Evolutionary conservation across 2,888 invertebrate genomes (phyloP).

Genomic region (Peribatodes rhomboidaria): DNA sequence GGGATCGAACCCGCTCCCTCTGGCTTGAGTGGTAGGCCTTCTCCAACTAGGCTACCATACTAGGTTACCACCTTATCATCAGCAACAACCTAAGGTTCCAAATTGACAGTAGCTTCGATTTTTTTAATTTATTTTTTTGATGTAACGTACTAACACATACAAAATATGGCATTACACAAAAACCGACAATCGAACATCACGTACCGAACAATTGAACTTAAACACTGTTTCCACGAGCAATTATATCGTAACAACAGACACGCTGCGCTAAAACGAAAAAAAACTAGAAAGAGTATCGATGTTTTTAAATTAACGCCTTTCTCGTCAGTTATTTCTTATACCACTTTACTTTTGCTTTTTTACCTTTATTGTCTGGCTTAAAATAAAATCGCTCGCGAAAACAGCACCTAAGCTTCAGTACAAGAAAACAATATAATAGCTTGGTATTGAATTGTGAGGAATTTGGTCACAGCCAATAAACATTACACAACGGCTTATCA

Average conservation of each 20-base stretch:
- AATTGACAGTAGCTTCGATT: no score
- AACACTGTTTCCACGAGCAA: background rate
- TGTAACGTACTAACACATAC: background rate
- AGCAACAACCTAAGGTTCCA: background rate
- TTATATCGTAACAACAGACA: background rate
- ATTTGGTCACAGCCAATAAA: slow-evolving; percentile 43
- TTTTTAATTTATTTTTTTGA: background rate
- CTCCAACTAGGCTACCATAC: no score
- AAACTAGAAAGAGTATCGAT: no score
- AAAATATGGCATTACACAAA: slow-evolving; percentile 2
- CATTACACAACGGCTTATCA: slow-evolving; percentile 38
- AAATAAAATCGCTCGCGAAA: background rate
- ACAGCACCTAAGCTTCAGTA: slow-evolving; percentile 6
- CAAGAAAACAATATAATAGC: slow-evolving; percentile 28
- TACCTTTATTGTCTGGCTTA: background rate
- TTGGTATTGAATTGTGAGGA: slow-evolving; percentile 36
- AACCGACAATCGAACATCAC: slow-evolving; percentile 12
- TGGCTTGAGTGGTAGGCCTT: no score
- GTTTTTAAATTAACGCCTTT: background rate
- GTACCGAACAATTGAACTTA: slow-evolving; percentile 15
- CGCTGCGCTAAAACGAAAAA: background rate
- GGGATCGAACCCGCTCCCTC: no score
- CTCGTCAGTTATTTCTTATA: background rate
- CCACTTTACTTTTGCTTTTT: no score
- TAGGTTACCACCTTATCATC: background rate